Conservation (phyloP, 2,797 vertebrate species). For the Anolis apletophallus region DNA sequence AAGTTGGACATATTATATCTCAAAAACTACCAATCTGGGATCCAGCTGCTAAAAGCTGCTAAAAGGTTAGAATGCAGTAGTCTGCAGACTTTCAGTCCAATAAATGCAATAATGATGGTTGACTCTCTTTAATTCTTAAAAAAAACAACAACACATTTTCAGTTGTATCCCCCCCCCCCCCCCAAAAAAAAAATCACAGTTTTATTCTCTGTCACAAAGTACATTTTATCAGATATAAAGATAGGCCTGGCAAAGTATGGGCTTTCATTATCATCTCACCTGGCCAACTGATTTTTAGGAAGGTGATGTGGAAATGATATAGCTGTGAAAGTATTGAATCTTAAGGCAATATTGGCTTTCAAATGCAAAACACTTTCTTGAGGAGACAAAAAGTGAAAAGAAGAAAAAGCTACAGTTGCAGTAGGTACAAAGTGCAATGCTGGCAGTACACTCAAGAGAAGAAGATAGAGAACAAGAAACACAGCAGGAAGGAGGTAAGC, state of each 20-base stretch:
- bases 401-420: neutral
- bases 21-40: neutral
- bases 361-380: neutral
- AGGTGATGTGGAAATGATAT: too few species aligned
- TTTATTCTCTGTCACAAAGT: neutral
- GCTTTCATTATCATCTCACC: neutral
- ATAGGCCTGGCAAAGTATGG: neutral
- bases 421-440: neutral
- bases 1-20: neutral
- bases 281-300: neutral
- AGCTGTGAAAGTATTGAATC: neutral
- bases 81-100: neutral
- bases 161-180: too few species aligned
- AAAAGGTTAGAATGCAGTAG: neutral
- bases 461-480: neutral
- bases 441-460: neutral
- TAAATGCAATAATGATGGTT: neutral
- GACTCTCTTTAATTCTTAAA: neutral
- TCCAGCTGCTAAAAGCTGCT: neutral
- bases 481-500: neutral
- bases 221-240: conserved; percentile 1
- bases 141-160: neutral
- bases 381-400: neutral
- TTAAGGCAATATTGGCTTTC: neutral
- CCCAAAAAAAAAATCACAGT: neutral